Conservation (phyloP, 2,888 invertebrate genomes). For the Acleris sparsana region DNA sequence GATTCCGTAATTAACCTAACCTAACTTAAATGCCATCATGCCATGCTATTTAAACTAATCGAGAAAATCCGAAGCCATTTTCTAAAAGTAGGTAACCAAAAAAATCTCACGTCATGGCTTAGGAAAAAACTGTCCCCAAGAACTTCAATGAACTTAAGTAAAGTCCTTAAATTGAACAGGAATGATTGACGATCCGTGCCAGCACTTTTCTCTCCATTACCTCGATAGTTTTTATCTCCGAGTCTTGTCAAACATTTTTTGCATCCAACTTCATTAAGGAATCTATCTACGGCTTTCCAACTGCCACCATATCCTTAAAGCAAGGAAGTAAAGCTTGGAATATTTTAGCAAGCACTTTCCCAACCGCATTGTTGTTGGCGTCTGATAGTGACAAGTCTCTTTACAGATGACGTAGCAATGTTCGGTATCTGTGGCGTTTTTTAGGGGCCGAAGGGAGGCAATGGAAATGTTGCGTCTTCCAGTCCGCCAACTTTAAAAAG, state of each 20-base stretch:
- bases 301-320: background rate
- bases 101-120: background rate
- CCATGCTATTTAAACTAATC: background rate
- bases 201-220: constrained; percentile 21
- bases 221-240: constrained; percentile 28
- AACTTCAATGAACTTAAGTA: constrained; percentile 27
- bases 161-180: constrained; percentile 12
- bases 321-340: background rate
- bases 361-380: constrained; percentile 8
- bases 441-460: constrained; percentile 14
- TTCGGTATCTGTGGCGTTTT: constrained; percentile 27
- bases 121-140: constrained; percentile 30
- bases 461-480: background rate
- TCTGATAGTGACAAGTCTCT: constrained; percentile 34
- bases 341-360: background rate
- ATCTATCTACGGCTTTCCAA: background rate
- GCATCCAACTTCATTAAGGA: constrained; percentile 31
- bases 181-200: constrained; percentile 17
- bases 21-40: no score
- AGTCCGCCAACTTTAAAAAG: background rate
- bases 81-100: background rate
- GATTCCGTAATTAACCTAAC: no score
- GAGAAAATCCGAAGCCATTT: background rate
- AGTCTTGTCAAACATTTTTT: constrained; percentile 35
- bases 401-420: constrained; percentile 31